These are phyloP conservation scores for Cinara cedri DNA, from an alignment of 2,888 invertebrate species.

Conservation along the genomic window DNA sequence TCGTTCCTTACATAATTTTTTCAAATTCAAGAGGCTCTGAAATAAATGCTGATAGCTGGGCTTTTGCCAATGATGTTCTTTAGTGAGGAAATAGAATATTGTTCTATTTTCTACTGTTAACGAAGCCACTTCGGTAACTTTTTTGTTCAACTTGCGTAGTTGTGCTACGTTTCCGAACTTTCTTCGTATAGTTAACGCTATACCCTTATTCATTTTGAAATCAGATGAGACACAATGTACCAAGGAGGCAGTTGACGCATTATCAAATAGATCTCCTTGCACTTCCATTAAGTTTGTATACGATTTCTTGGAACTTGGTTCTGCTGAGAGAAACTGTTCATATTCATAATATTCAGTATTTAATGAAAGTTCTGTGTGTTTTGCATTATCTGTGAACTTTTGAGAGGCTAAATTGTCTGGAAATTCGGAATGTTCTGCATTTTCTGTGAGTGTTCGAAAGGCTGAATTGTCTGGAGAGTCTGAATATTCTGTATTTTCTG, in stretches of 20 bases:
- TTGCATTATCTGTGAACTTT: too few relatives aligned
- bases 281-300: not conserved
- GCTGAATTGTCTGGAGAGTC: too few relatives aligned
- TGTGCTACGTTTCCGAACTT: not conserved
- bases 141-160: not conserved
- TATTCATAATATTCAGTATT: too few relatives aligned
- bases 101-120: not conserved
- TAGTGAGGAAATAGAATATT: not conserved
- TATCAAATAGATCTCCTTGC: not conserved
- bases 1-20: not conserved
- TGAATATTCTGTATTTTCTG: too few relatives aligned
- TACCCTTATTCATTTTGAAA: not conserved
- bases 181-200: conserved; percentile 1
- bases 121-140: not conserved
- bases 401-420: too few relatives aligned
- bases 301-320: not conserved
- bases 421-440: too few relatives aligned
- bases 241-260: too few relatives aligned
- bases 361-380: too few relatives aligned
- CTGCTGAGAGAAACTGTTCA: not conserved
- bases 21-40: not conserved
- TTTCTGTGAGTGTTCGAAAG: too few relatives aligned
- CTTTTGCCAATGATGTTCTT: not conserved
- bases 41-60: not conserved
- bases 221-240: not conserved